phyloP scores from a whole-genome alignment of 2,888 invertebrate genomes.

The Syrphus vitripennis region DNA sequence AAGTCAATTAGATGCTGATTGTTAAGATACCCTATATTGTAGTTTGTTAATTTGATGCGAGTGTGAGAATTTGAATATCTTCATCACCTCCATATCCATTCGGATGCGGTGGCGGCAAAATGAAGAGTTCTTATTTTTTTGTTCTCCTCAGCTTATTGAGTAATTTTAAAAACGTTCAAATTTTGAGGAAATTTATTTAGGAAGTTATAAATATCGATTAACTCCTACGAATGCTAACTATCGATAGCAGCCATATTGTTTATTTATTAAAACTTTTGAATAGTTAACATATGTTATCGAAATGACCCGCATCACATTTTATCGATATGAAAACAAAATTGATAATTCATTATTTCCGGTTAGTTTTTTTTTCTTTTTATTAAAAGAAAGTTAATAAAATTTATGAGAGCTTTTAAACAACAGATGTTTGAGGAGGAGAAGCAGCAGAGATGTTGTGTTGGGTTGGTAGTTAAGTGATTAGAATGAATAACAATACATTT shows the following conservation, averaged over 20 bases:
- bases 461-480: not conserved
- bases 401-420: slow-evolving; percentile 11
- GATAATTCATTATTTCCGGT: slow-evolving; percentile 5
- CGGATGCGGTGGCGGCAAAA: not conserved
- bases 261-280: not conserved
- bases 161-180: not conserved
- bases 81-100: not conserved
- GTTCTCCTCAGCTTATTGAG: slow-evolving; percentile 29
- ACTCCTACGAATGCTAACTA: slow-evolving; percentile 41
- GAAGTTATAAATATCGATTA: slow-evolving; percentile 37
- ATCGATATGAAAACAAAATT: not conserved
- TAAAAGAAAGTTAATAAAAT: not conserved
- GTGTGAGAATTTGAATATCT: slow-evolving; percentile 68
- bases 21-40: slow-evolving; percentile 47
- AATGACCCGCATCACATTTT: not conserved
- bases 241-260: not conserved
- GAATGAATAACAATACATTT: too few relatives aligned
- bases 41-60: slow-evolving; percentile 60
- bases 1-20: slow-evolving; percentile 69
- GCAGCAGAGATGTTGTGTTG: not conserved
- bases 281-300: not conserved
- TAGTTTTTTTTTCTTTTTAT: not conserved
- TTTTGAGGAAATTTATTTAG: slow-evolving; percentile 1
- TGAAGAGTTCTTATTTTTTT: not conserved
- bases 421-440: not conserved